Conservation (phyloP, 2,797 vertebrate genomes). For the Apogon talboti region DNA sequence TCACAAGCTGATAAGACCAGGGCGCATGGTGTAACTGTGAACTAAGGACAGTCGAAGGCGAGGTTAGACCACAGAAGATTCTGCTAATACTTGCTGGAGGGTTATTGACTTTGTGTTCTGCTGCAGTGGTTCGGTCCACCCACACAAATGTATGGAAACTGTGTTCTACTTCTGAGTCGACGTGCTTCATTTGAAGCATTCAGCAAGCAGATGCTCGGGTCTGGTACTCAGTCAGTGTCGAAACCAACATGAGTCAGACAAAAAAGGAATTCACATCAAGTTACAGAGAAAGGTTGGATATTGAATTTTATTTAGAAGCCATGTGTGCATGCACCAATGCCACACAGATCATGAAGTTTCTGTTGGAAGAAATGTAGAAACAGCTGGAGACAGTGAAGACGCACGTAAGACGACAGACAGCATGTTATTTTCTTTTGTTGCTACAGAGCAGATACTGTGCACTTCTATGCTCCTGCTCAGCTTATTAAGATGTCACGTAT, state of each 20-base stretch:
- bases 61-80: slow-evolving; percentile 36
- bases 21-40: slow-evolving; percentile 6
- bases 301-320: slow-evolving; percentile 4
- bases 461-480: slow-evolving; percentile 6
- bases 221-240: background rate
- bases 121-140: slow-evolving; percentile 38
- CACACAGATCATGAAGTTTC: background rate
- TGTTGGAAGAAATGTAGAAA: background rate
- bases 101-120: slow-evolving; percentile 29
- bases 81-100: slow-evolving; percentile 45
- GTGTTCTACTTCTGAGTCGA: slow-evolving; percentile 24
- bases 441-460: slow-evolving; percentile 12
- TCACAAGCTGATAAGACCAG: slow-evolving; percentile 44
- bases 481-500: background rate
- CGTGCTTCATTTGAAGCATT: slow-evolving; percentile 17
- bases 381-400: background rate
- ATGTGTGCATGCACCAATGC: background rate
- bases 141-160: slow-evolving; percentile 19
- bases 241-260: background rate
- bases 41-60: slow-evolving; percentile 20
- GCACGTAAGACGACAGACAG: slow-evolving; percentile 12
- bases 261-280: background rate
- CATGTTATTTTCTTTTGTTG: slow-evolving; percentile 15
- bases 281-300: slow-evolving; percentile 1
- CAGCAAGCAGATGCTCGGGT: background rate